Evolutionary conservation across 2,113 vertebrate species (phyloP), one percentile per base, ranked within the genome.

Genomic region (Oenanthe oenanthe): DNA sequence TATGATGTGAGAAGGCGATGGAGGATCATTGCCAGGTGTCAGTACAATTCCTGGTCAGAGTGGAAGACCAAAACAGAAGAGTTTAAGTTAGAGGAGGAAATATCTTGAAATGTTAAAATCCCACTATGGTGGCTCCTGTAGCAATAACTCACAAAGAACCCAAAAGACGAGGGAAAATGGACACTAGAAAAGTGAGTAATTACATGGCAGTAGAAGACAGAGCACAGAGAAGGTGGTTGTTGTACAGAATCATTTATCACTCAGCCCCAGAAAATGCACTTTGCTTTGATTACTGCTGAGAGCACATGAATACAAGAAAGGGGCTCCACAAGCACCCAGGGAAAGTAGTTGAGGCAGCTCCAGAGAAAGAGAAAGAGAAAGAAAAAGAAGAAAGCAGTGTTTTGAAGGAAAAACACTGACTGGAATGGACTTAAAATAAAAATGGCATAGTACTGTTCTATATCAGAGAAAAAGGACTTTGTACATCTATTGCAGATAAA

Each of bases 381-480:
- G 31, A 57, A 18, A 57, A 48, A 51, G 36, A 63, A 50, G 68
- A 60, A n/a, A 79, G 36, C 19, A 76, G 9, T 0, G 2, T 57
- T 87, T 81, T 36, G 50, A 85, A 21, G 32, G 62, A 24, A 93
- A 92, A 88, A 58, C 40, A n/a, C 74, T 93, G 81, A 82, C 81
- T 89, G 13, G 34, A 66, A 88, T n/a, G 26, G 91, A 89, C 26
- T 54, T 79, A 31, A 83, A 89, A 82, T 75, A 83, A 62, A 92
- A 76, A 15, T 11, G 34, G 3, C 18, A 0, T 11, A 34, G 6
- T 78, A 56, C 21, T 72, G 21, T 58, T 90, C 71, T 32, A 11
- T 77, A 20, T 78, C 45, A 87, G 70, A 84, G 73, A 86, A 93
- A 29, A 13, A 43, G 89, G 78, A 97, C 93, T 96, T 96, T 93